Evolutionary conservation across 1,140 invertebrate genomes (phyloP), one percentile per base, ranked within the genome.

Genomic region (Drosophila yakuba): DNA sequence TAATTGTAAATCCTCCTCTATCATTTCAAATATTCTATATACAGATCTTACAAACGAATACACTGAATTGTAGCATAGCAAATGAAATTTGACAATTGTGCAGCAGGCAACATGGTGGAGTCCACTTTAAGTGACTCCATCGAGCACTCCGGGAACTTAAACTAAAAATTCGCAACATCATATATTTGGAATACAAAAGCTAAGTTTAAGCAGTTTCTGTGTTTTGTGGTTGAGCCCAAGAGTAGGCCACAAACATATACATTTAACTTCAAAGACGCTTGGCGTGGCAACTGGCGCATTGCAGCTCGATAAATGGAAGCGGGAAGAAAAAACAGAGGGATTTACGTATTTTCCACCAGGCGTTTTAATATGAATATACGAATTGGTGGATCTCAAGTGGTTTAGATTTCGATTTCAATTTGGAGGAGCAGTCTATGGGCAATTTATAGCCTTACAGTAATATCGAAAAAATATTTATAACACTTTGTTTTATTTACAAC

Each of bases 401-500:
- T 38, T 38, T 38, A 32, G 57, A 61, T 38, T 52, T 32, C 10
- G 4, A 28, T 41, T 61, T 55, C 3, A 39, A 28, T 39, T 28
- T 51, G 62, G 48, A 55, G 66, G 39, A 48, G 63, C 67, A 69
- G 67, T 73, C 68, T 73, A 68, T 52, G 14, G 57, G 43, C 43
- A 43, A 32, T 35, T 45, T 58, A 15, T 11, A 58, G 15, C 56
- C 39, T 45, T 58, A 14, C 20, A 20, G 10, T 48, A 60, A 63
- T 36, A 60, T 67, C n/a, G 44, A 48, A 39, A 45, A 76, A 61
- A 63, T 77, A 67, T 77, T 69, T 58, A 62, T 81, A 58, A 61
- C 56, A 66, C 58, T 71, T 77, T 43, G 68, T 61, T 78, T 82
- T 82, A 82, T 82, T 78, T 82, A 82, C 79, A 82, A 58, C 74